Evolutionary conservation across 2,113 vertebrate genomes (phyloP), one percentile per base, ranked within the genome.

Genomic region (Catagonus wagneri): DNA sequence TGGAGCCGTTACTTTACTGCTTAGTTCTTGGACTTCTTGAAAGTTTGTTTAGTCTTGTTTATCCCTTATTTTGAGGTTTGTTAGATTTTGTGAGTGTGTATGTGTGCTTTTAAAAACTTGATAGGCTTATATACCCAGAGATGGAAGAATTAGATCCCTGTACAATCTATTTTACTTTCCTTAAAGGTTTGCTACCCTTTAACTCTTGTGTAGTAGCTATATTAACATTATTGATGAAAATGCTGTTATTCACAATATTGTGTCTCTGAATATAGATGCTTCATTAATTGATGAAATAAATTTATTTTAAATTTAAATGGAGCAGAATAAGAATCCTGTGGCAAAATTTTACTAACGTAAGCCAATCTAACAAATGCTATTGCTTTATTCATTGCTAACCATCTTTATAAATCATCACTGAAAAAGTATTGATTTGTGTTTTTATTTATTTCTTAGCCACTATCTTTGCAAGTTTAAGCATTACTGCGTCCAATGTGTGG

Each of bases 271-370:
- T 69, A 20, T 63, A 29, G 44, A 68, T 12, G 78, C 27, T 1
- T 36, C 1, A 61, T 61, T 71, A 54, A 60, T 65, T 89, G 10
- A 58, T 50, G 2, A 80, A 65, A 56, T 89, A 66, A 80, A 60
- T 54, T 86, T 90, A 78, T 52, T 8, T 84, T 86, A 81, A 36
- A 44, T 56, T 88, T 83, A 80, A 95, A 60, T 60, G 17, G 54
- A 66, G 22, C 44, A 39, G 29, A 88, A 72, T 81, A 88, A 79
- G 19, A 72, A 71, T 63, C 39, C 27, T 34, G 5, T 75, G n/a
- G 15, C 20, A 72, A 94, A 79, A n/a, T 22, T 83, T 69, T 90
- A 39, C 29, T 89, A 85, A 60, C 32, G 1, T 16, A 79, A 79
- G 6, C 1, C 23, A 44, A 54, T 54, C 4, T 52, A 94, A 52